Evolutionary conservation across 2,888 invertebrate species (phyloP).

Genomic region (Drosophila setosimentum): DNA sequence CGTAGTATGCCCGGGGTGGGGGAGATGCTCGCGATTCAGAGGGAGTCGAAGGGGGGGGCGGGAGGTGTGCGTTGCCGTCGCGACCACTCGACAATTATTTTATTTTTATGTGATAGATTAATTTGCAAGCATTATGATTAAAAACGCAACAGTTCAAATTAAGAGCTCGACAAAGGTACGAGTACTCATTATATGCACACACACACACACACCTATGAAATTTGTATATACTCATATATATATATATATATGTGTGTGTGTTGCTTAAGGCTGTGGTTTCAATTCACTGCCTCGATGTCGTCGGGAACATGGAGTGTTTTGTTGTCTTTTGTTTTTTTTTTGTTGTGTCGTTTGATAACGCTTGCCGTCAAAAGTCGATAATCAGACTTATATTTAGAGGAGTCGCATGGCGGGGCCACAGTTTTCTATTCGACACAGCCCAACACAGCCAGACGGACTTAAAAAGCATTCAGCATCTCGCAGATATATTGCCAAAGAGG

Average conservation of each 20-base stretch:
- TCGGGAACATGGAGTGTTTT: neutral
- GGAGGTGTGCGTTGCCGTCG: constrained; percentile 12
- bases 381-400: constrained; percentile 67
- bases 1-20: neutral
- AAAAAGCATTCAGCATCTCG: neutral
- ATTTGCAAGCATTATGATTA: constrained; percentile 44
- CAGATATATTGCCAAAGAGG: neutral
- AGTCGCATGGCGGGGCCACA: constrained; percentile 54
- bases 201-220: neutral
- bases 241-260: constrained; percentile 4
- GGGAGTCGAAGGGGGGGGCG: neutral
- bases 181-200: neutral
- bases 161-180: constrained; percentile 6
- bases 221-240: neutral
- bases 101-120: constrained; percentile 46
- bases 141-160: constrained; percentile 18
- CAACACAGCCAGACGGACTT: constrained; percentile 26
- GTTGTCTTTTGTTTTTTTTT: neutral
- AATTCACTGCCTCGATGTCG: neutral
- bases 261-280: neutral
- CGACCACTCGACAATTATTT: constrained; percentile 42
- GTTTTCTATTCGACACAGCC: constrained; percentile 59
- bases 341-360: constrained; percentile 45
- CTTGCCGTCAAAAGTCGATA: constrained; percentile 30
- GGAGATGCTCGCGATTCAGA: neutral